Evolutionary conservation across 2,113 vertebrate genomes (phyloP).

Genomic region (Sphyrna mokarran): DNA sequence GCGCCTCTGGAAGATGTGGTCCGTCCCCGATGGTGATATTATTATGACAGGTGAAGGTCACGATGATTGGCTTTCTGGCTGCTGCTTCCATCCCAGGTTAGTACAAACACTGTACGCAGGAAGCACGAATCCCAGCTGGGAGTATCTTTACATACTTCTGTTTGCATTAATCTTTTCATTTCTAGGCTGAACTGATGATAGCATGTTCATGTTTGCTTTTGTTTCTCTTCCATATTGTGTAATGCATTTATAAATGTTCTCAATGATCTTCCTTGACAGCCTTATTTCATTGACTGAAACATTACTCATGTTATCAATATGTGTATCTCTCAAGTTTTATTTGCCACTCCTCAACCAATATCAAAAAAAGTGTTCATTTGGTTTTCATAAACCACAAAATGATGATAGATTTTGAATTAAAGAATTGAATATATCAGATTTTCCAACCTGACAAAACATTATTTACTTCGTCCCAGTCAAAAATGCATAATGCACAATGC

Average conservation of each 20-base stretch:
- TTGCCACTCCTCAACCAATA: not conserved
- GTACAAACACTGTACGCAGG: slow-evolving; percentile 40
- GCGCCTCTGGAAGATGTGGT: slow-evolving; percentile 63
- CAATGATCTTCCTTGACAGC: slow-evolving; percentile 43
- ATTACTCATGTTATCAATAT: slow-evolving; percentile 51
- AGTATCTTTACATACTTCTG: slow-evolving; percentile 12
- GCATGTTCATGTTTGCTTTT: slow-evolving; percentile 38
- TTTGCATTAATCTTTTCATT: slow-evolving; percentile 39
- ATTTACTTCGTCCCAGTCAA: not conserved
- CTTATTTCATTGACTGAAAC: slow-evolving; percentile 46
- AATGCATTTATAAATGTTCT: slow-evolving; percentile 43
- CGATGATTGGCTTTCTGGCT: slow-evolving; percentile 65
- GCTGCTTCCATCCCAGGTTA: slow-evolving; percentile 70
- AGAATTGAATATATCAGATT: not conserved
- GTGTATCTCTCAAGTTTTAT: slow-evolving; percentile 37
- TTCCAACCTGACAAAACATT: not conserved
- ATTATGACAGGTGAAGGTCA: slow-evolving; percentile 63
- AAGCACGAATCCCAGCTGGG: slow-evolving; percentile 35
- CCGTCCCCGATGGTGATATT: slow-evolving; percentile 56
- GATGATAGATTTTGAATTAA: not conserved
- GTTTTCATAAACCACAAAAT: not conserved
- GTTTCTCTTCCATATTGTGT: slow-evolving; percentile 39
- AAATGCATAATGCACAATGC: not conserved
- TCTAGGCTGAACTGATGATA: slow-evolving; percentile 42
- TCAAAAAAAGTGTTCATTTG: slow-evolving; percentile 9